A percentile compares a stretch with the other conserved stretches of the same genome.
Conservation (phyloP, 2,888 invertebrate species). For the Leptothorax acervorum region DNA sequence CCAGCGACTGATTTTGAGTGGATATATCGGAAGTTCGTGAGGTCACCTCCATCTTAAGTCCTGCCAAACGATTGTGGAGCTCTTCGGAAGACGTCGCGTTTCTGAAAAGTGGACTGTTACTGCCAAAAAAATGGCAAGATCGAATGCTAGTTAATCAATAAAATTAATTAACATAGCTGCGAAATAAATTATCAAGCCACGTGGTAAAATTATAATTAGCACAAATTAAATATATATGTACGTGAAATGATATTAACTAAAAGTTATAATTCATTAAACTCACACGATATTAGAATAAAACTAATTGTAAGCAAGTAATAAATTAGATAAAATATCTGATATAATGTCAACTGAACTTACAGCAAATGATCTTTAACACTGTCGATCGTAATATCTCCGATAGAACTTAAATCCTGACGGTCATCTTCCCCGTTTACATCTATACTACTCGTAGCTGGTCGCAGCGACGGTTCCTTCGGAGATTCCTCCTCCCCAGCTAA, state of each 20-base stretch:
- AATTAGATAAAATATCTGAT: conserved; percentile 41
- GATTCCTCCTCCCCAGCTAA: conserved; percentile 82
- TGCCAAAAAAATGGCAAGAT: conserved; percentile 77
- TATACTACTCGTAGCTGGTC: conserved; percentile 80
- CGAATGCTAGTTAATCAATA: conserved; percentile 43
- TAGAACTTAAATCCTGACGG: conserved; percentile 87
- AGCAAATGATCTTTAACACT: conserved; percentile 95
- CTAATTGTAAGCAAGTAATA: conserved; percentile 46
- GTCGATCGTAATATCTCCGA: conserved; percentile 97
- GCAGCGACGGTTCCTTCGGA: conserved; percentile 80
- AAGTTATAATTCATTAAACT: conserved; percentile 1
- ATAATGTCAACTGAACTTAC: conserved; percentile 77
- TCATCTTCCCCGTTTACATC: conserved; percentile 86
- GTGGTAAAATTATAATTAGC: background rate
- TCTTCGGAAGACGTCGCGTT: conserved; percentile 84
- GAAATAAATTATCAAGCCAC: conserved; percentile 54
- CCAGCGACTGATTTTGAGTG: conserved; percentile 83
- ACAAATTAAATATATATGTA: background rate
- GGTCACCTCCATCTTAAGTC: conserved; percentile 84
- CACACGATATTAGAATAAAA: background rate
- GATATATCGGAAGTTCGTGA: conserved; percentile 84
- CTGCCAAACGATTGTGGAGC: conserved; percentile 83
- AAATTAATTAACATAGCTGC: conserved; percentile 57
- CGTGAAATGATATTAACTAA: background rate
- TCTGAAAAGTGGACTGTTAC: conserved; percentile 85